Percentiles rank a stretch among this genome's conserved stretches.
phyloP scores from a whole-genome alignment of 2,888 invertebrate species.

The Andrena bucephala region DNA sequence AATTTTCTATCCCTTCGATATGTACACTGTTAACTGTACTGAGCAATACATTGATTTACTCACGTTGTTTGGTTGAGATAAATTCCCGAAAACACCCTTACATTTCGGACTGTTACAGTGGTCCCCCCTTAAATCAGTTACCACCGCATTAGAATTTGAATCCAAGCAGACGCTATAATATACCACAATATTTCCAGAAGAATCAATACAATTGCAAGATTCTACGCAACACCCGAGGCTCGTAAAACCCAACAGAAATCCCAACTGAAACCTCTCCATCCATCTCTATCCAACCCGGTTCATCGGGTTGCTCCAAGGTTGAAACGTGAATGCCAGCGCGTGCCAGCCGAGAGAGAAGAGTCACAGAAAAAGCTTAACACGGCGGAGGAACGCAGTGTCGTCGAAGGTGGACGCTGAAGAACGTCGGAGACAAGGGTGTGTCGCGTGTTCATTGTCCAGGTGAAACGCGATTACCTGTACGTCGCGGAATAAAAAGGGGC shows the following conservation, averaged over 20 bases:
- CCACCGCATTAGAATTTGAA: too few relatives aligned
- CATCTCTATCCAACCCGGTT: not conserved
- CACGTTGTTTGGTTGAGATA: too few relatives aligned
- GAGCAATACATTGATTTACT: too few relatives aligned
- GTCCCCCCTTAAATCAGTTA: too few relatives aligned
- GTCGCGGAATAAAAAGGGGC: slow-evolving; percentile 29
- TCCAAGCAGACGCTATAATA: too few relatives aligned
- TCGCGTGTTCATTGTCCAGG: slow-evolving; percentile 37
- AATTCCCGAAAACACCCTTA: too few relatives aligned
- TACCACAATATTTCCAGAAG: too few relatives aligned
- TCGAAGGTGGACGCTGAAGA: slow-evolving; percentile 22
- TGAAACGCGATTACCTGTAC: slow-evolving; percentile 31
- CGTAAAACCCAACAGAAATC: not conserved
- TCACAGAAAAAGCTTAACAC: not conserved
- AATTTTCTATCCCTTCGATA: too few relatives aligned
- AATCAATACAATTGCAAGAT: too few relatives aligned
- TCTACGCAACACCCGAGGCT: not conserved
- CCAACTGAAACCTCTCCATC: not conserved
- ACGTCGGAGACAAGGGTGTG: slow-evolving; percentile 2
- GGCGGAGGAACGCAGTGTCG: slow-evolving; percentile 21
- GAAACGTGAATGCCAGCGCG: slow-evolving; percentile 16
- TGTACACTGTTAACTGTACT: too few relatives aligned
- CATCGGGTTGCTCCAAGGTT: not conserved
- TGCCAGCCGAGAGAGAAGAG: not conserved
- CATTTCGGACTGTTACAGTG: too few relatives aligned